Evolutionary conservation across 2,888 invertebrate species (phyloP).

Genomic region (Cosmopolites sordidus): DNA sequence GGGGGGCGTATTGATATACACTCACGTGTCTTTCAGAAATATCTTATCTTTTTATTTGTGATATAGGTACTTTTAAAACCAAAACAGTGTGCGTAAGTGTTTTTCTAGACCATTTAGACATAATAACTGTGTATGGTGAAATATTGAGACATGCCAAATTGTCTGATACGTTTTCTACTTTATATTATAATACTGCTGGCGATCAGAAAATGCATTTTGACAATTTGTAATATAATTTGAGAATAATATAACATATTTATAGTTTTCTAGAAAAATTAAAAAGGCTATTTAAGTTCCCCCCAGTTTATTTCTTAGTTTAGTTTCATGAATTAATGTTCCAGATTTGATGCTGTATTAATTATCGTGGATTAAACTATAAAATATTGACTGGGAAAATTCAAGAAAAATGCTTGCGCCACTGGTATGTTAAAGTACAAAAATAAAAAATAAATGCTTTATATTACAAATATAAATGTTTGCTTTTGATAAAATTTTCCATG

Average conservation of each 20-base stretch:
- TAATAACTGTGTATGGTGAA: too few species aligned
- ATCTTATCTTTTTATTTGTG: constrained; percentile 21
- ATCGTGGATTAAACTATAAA: not conserved
- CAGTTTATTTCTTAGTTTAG: too few species aligned
- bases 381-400: not conserved
- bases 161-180: too few species aligned
- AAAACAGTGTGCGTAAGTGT: constrained; percentile 23
- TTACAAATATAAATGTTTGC: constrained; percentile 1
- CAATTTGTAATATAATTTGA: too few species aligned
- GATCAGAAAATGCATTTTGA: too few species aligned
- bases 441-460: constrained; percentile 14
- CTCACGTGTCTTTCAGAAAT: not conserved
- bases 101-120: constrained; percentile 18
- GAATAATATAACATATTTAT: too few species aligned
- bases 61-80: constrained; percentile 24
- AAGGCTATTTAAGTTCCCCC: too few species aligned
- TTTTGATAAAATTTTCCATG: not conserved
- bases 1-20: not conserved
- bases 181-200: too few species aligned
- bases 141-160: too few species aligned
- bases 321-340: too few species aligned
- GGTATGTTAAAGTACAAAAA: constrained; percentile 21
- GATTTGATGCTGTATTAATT: too few species aligned
- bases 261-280: too few species aligned
- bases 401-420: constrained; percentile 10